phyloP scores from a whole-genome alignment of 2,797 vertebrate species.

The Sarcophilus harrisii region DNA sequence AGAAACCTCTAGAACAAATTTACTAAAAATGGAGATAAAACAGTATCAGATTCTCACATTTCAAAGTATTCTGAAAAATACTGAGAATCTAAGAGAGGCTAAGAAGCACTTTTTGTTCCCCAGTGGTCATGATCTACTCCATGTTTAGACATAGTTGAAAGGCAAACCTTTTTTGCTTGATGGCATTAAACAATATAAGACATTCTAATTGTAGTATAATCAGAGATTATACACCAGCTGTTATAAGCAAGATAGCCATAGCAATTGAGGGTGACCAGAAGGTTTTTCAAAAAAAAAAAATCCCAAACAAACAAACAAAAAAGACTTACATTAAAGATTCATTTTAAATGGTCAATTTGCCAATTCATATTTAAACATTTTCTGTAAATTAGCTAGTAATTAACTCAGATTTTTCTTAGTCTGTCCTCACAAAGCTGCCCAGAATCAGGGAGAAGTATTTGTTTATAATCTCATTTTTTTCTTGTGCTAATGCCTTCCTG shows the following conservation, averaged over 20 bases:
- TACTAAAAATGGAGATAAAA: constrained; percentile 49
- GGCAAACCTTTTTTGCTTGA: constrained; percentile 73
- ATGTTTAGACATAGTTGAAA: constrained; percentile 72
- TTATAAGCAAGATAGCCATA: constrained; percentile 73
- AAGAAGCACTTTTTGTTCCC: constrained; percentile 69
- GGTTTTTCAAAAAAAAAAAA: constrained; percentile 56
- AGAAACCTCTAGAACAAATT: constrained; percentile 51
- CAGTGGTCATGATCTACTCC: constrained; percentile 50
- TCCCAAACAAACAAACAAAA: too few species aligned
- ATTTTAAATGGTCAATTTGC: constrained; percentile 73
- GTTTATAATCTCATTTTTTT: not conserved
- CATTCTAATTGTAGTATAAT: constrained; percentile 78
- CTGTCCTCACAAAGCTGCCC: constrained; percentile 39
- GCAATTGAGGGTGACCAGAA: constrained; percentile 76
- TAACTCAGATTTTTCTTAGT: constrained; percentile 53
- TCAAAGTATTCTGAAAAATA: constrained; percentile 65
- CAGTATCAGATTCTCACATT: constrained; percentile 49
- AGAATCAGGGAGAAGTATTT: not conserved
- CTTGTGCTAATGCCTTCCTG: not conserved
- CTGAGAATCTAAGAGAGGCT: constrained; percentile 57
- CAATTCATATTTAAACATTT: constrained; percentile 74
- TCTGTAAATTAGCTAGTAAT: constrained; percentile 41
- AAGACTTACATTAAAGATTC: constrained; percentile 69
- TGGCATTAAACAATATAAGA: constrained; percentile 73
- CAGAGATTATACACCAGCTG: constrained; percentile 77